Base-by-base conservation (phyloP, 2,113 vertebrate genomes). In the Esox niger region DNA sequence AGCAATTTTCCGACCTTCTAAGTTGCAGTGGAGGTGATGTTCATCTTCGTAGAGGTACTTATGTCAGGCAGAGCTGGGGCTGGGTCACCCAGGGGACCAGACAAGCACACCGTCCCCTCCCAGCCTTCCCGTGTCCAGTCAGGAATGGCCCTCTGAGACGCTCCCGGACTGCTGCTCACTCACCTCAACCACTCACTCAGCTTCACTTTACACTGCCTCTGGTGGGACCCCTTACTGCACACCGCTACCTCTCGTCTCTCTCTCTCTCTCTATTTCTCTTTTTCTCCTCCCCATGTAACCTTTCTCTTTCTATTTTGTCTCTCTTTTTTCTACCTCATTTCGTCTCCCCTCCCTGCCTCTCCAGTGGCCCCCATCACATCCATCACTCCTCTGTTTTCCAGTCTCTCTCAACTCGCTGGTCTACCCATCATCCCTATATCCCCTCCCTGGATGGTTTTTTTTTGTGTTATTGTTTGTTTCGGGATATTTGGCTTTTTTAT, bases 1-100 rank as follows among this genome's bases (percentile, higher is more conserved):
- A 98, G 95, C 93, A 95, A 95, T 98, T 98, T 95, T 92, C 92
- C 88, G 90, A 93, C 95, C 94, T 86, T 93, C 94, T 92, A 93
- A 94, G 38, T 92, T 91, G 93, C 90, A 88, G 92, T 93, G 84
- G 92, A 94, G 94, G 94, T 93, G 93, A 94, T 93, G 93, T 96
- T 94, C 93, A 93, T 98, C 95, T 97, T 95, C 90, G 90, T 91
- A 90, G 90, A 92, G 91, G 91, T 94, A 43, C 65, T 90, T 91
- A 85, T 96, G 95, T 96, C 95, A 97, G 94, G 93, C 87, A 88
- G 87, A 78, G 92, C 79, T 57, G 75, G 2, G 32, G 75, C 77
- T 92, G 82, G 89, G 90, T 43, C 89, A 86, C 90, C 90, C 88
- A 85, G 85, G 94, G 94, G 96, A 96, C 91, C 79, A 47, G 58